Percentiles rank a stretch among this genome's conserved stretches.
Evolutionary conservation across 37 sponge, comb jelly and placozoan species (phyloP).

Genomic region (Chondrilla cf. caribensis): DNA sequence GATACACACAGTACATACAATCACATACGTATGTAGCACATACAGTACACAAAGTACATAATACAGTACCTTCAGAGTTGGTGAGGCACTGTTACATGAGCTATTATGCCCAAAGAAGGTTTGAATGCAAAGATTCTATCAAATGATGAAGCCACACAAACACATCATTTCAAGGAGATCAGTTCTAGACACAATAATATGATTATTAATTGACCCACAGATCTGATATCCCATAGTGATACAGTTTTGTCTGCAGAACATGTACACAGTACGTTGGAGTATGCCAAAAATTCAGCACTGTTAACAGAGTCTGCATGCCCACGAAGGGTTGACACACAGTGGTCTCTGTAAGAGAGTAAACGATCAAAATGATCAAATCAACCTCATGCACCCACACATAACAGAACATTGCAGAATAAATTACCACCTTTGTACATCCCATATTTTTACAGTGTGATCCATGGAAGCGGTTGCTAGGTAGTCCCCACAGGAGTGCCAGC

Average conservation of each 20-base stretch:
- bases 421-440: slow-evolving; percentile 60
- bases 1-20: too few relatives aligned
- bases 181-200: not conserved
- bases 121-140: slow-evolving; percentile 88
- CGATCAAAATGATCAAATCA: not conserved
- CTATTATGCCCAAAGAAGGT: slow-evolving; percentile 85
- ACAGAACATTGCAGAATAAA: not conserved
- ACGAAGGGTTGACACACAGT: slow-evolving; percentile 72
- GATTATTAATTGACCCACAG: slow-evolving; percentile 33
- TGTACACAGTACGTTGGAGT: slow-evolving; percentile 61
- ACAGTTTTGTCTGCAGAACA: slow-evolving; percentile 93
- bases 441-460: slow-evolving; percentile 85
- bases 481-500: slow-evolving; percentile 80
- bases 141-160: not conserved
- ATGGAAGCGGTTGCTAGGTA: slow-evolving; percentile 74
- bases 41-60: too few relatives aligned
- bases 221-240: slow-evolving; percentile 95
- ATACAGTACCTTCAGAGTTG: slow-evolving; percentile 47
- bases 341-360: slow-evolving; percentile 16
- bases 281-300: slow-evolving; percentile 76
- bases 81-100: slow-evolving; percentile 71
- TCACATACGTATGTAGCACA: slow-evolving; percentile 39
- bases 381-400: too few relatives aligned
- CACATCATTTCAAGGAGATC: not conserved
- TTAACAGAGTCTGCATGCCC: slow-evolving; percentile 95